These are phyloP conservation scores for Trinectes maculatus DNA, from an alignment of 2,113 vertebrate species.

Conservation along the genomic window DNA sequence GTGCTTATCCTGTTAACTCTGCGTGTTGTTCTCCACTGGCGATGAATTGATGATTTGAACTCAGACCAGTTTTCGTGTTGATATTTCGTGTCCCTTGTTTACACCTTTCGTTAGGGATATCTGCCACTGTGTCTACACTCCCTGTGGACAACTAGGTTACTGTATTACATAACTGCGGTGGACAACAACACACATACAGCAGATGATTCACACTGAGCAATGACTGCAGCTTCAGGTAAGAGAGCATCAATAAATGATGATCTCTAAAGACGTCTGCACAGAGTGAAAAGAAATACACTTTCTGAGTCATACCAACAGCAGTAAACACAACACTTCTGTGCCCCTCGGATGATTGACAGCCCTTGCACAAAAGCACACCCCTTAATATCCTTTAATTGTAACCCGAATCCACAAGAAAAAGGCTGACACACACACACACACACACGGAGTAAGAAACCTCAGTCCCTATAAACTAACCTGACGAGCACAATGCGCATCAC, in stretches of 20 bases:
- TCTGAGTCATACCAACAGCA: constrained; percentile 2
- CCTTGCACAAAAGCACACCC: too few relatives aligned
- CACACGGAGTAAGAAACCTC: too few relatives aligned
- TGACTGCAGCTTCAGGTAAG: constrained; percentile 18
- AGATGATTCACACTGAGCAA: constrained; percentile 35
- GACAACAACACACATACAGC: constrained; percentile 13
- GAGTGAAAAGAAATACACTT: constrained; percentile 17
- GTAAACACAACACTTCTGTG: neutral
- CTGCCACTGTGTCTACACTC: neutral
- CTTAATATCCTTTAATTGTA: too few relatives aligned
- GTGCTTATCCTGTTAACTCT: neutral
- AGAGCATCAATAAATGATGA: constrained; percentile 33
- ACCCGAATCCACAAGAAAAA: too few relatives aligned
- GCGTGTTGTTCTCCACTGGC: neutral
- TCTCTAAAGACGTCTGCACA: neutral
- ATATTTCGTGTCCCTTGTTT: neutral
- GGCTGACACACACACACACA: neutral
- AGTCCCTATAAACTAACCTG: too few relatives aligned
- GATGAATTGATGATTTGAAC: neutral
- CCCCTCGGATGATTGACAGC: neutral
- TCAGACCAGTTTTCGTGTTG: neutral
- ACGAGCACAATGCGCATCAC: too few relatives aligned
- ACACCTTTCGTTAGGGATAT: neutral
- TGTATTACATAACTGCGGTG: constrained; percentile 48
- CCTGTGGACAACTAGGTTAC: constrained; percentile 19